Evolutionary conservation across 37 sponge, comb jelly and placozoan genomes (phyloP).

Genomic region (Mnemiopsis leidyi): DNA sequence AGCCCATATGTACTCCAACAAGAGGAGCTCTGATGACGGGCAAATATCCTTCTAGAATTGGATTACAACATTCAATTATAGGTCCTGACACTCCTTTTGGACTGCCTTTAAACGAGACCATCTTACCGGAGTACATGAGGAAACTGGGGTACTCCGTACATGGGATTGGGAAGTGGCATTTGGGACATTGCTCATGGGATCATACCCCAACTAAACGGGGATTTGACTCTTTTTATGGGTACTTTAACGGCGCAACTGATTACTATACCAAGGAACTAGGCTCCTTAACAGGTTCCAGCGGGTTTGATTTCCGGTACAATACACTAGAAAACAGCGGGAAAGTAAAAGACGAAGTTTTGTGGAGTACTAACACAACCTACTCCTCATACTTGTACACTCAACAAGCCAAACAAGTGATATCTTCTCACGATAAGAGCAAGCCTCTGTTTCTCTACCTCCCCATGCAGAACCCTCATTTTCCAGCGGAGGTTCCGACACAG

Average conservation of each 20-base stretch:
- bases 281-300: not conserved
- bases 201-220: conserved; percentile 12
- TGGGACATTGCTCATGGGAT: conserved; percentile 30
- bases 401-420: not conserved
- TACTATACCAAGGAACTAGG: conserved; percentile 3
- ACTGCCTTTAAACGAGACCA: conserved; percentile 7
- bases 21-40: conserved; percentile 50
- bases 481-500: not conserved
- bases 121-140: not conserved
- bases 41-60: conserved; percentile 29
- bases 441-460: conserved; percentile 58
- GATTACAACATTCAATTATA: conserved; percentile 29
- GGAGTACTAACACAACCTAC: not conserved
- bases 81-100: conserved; percentile 52
- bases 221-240: conserved; percentile 55
- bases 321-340: not conserved
- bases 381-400: conserved; percentile 18
- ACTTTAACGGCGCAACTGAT: conserved; percentile 22
- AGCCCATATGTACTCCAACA: conserved; percentile 59
- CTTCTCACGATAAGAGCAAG: not conserved
- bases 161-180: conserved; percentile 43
- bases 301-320: conserved; percentile 49
- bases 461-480: conserved; percentile 52
- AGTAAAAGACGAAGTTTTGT: not conserved
- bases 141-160: conserved; percentile 32